These are phyloP conservation scores for Hemiprocne comata DNA, from an alignment of 2,113 vertebrate species.

Conservation along the genomic window DNA sequence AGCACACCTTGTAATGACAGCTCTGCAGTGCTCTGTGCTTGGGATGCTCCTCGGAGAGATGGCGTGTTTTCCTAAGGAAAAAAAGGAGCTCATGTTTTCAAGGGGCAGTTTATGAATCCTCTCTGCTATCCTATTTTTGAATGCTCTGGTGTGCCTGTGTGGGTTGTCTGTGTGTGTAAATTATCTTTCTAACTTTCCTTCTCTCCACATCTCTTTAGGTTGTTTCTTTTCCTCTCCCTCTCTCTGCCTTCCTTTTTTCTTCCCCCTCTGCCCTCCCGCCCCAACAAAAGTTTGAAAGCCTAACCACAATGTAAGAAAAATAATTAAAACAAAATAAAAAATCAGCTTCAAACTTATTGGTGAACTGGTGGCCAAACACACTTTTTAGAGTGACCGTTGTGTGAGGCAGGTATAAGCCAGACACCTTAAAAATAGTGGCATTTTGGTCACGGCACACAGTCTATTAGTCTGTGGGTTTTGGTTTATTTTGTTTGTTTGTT, in stretches of 20 bases:
- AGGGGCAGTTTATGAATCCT: constrained; percentile 43
- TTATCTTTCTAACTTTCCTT: constrained; percentile 1
- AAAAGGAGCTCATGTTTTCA: constrained; percentile 32
- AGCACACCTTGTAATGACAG: constrained; percentile 80
- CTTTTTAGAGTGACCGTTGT: constrained; percentile 36
- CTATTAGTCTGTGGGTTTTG: constrained; percentile 4
- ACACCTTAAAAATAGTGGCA: constrained; percentile 50
- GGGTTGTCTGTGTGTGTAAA: not conserved
- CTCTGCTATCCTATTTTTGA: constrained; percentile 51
- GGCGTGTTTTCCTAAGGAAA: constrained; percentile 39
- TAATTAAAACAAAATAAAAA: not conserved
- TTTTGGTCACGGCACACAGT: not conserved
- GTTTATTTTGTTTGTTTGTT: too few species aligned
- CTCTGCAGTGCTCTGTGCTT: constrained; percentile 54
- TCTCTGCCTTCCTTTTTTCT: not conserved
- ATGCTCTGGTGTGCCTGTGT: not conserved
- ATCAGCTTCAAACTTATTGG: constrained; percentile 30
- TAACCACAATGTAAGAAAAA: constrained; percentile 29
- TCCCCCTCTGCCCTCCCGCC: accelerated
- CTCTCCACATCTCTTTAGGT: not conserved
- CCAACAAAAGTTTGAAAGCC: not conserved
- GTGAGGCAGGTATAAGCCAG: constrained; percentile 49
- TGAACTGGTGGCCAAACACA: not conserved
- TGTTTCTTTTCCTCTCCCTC: not conserved
- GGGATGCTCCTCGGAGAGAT: constrained; percentile 39